Evolutionary conservation across 2,797 vertebrate genomes (phyloP), one percentile per base, ranked within the genome.

Genomic region (Pangasius macronema): DNA sequence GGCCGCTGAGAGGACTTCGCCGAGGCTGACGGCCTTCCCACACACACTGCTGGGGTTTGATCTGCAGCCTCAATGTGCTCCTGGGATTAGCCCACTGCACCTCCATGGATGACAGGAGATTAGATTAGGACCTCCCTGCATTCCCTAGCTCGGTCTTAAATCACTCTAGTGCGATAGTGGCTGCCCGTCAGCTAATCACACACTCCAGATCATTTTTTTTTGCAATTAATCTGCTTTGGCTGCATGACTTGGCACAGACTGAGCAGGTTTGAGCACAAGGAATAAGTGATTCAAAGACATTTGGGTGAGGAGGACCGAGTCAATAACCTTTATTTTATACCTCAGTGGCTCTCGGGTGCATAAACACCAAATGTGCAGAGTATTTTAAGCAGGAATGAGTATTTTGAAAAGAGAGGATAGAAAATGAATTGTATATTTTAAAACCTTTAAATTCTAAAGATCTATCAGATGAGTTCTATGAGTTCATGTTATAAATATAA

Each of bases 71-170:
- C 93, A 94, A 91, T 90, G 90, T 94, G 92, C 94, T 91, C 84
- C 93, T 89, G 91, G 94, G 95, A 96, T 96, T 96, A 95, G 93
- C 87, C 93, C 94, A 89, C 91, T 91, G 87, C 95, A 95, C 95
- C 93, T 96, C 95, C 95, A 93, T 95, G 94, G 94, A 93, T 92
- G 92, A 92, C 83, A 87, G 82, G 91, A 95, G 95, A 96, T 96
- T 95, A 96, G 93, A 94, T 90, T 86, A 80, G 92, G 95, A 95
- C 95, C 95, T 96, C 95, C 94, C 94, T 94, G 94, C 92, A 94
- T 95, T 95, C 93, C 95, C 91, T 93, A 90, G 92, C 92, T 91
- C 93, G 93, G 92, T 95, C 93, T 95, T 95, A 95, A 96, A 91
- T 96, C 93, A 94, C 90, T 95, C 91, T 94, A 93, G 94, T 94